Percentiles rank a stretch among this genome's conserved stretches.
phyloP scores from a whole-genome alignment of 2,888 invertebrate genomes.

The Scaptomyza polygonia region DNA sequence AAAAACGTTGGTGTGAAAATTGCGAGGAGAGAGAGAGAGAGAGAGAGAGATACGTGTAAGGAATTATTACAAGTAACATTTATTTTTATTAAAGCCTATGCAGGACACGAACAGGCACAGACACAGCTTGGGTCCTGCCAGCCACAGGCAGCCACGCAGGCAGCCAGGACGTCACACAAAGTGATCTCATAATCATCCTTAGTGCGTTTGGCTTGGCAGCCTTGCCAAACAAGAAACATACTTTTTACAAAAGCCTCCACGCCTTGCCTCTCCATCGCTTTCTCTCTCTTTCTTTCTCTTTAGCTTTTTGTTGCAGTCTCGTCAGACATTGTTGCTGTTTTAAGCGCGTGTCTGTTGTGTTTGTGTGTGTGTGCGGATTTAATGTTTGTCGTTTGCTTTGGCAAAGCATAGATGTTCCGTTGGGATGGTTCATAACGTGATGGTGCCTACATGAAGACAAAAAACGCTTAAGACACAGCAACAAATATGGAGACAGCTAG shows the following conservation, averaged over 20 bases:
- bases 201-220: constrained; percentile 66
- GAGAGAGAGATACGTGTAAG: constrained; percentile 57
- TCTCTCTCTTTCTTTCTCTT: background rate
- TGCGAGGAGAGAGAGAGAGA: constrained; percentile 38
- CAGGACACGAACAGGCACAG: constrained; percentile 43
- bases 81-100: constrained; percentile 75
- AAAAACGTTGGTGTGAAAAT: constrained; percentile 50
- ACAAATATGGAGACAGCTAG: constrained; percentile 43
- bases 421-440: background rate
- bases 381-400: constrained; percentile 70
- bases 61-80: constrained; percentile 78
- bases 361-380: constrained; percentile 65
- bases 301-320: constrained; percentile 39
- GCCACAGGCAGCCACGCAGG: constrained; percentile 15
- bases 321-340: constrained; percentile 60
- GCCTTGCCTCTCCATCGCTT: background rate
- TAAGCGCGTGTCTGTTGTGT: constrained; percentile 59
- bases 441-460: constrained; percentile 42
- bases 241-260: constrained; percentile 65
- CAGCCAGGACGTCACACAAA: constrained; percentile 74
- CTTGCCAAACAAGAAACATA: constrained; percentile 68
- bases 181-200: constrained; percentile 82
- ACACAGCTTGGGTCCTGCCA: constrained; percentile 47
- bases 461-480: constrained; percentile 21
- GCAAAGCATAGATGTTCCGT: constrained; percentile 20